Conservation (phyloP, 2,113 vertebrate species). For the Pipra filicauda region DNA sequence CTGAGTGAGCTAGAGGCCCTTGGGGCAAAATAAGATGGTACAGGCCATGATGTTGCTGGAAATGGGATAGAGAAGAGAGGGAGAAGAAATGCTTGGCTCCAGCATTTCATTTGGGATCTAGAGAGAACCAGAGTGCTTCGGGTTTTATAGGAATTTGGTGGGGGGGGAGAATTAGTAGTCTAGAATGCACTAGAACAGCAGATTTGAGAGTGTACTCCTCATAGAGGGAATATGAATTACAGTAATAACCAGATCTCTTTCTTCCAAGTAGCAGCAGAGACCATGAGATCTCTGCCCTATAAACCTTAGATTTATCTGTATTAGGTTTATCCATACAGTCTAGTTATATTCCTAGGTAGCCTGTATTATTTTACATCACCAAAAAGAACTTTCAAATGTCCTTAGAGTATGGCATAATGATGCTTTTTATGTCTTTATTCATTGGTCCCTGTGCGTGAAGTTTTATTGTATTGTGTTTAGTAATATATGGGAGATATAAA, state of each 20-base stretch:
- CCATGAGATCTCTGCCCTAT: not conserved
- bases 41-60: accelerated
- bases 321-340: not conserved
- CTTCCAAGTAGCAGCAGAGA: not conserved
- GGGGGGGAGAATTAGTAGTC: not conserved
- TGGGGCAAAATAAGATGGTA: not conserved
- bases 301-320: not conserved
- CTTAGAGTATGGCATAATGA: not conserved
- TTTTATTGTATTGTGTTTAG: constrained; percentile 2
- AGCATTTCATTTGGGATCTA: not conserved
- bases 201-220: not conserved
- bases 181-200: not conserved
- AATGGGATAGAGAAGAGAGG: not conserved
- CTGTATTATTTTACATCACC: not conserved
- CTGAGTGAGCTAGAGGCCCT: not conserved
- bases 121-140: not conserved
- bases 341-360: not conserved
- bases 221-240: not conserved
- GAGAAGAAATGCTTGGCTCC: not conserved
- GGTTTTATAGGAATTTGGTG: not conserved
- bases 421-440: constrained; percentile 25
- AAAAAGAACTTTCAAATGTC: not conserved
- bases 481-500: constrained; percentile 9
- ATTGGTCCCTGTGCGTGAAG: not conserved
- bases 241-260: not conserved